Percentiles rank a stretch among this genome's conserved stretches.
These are phyloP conservation scores for Poeciliopsis prolifica DNA, from an alignment of 2,113 vertebrate species.

Conservation along the genomic window DNA sequence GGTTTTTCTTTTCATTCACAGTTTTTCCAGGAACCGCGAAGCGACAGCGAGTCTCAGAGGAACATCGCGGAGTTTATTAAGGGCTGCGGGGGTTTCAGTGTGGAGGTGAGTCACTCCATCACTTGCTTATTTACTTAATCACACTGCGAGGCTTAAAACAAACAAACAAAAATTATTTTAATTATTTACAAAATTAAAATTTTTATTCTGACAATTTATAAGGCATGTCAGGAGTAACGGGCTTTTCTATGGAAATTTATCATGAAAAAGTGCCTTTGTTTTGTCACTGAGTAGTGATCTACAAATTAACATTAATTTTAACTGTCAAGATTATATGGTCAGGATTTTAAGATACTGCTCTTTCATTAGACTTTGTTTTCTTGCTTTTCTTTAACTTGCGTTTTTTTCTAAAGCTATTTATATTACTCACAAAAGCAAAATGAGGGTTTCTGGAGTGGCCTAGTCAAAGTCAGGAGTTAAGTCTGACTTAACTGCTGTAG, in stretches of 20 bases:
- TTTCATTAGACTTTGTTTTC: neutral
- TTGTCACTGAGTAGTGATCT: neutral
- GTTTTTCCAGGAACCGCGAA: constrained; percentile 89
- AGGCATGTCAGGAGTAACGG: neutral
- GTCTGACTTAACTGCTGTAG: neutral
- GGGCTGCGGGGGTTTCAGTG: constrained; percentile 86
- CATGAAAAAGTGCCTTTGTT: neutral
- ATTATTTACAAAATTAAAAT: too few species aligned
- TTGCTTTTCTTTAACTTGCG: neutral
- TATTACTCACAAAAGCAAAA: too few species aligned
- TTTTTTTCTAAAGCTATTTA: neutral
- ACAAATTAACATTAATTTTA: too few species aligned
- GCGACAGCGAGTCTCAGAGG: constrained; percentile 87
- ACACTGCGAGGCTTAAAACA: neutral
- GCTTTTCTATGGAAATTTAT: neutral
- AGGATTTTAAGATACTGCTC: too few species aligned
- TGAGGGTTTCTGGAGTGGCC: neutral
- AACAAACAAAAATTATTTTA: too few species aligned
- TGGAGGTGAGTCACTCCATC: constrained; percentile 87
- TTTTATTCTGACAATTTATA: neutral
- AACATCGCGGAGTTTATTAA: constrained; percentile 91
- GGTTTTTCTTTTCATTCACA: constrained; percentile 35
- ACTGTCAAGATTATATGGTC: too few species aligned
- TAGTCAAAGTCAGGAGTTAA: neutral
- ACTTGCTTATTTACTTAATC: fast-evolving